phyloP scores from a whole-genome alignment of 2,797 vertebrate species.

The Limosa lapponica region DNA sequence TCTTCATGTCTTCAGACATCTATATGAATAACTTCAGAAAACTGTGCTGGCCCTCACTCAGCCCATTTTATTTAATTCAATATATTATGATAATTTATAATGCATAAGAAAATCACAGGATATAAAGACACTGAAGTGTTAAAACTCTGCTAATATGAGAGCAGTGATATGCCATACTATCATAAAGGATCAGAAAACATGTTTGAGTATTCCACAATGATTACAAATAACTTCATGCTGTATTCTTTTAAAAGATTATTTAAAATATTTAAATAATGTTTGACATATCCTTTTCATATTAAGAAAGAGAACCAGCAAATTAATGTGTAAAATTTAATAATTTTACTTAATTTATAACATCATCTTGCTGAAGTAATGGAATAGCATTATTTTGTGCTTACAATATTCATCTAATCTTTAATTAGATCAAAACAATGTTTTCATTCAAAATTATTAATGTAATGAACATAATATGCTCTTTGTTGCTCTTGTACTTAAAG shows the following conservation, averaged over 20 bases:
- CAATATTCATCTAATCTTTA: background rate
- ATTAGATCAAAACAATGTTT: background rate
- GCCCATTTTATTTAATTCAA: background rate
- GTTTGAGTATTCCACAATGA: background rate
- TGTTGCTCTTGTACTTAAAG: background rate
- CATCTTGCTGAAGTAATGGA: background rate
- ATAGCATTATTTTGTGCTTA: background rate
- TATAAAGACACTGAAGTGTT: background rate
- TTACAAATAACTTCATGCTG: background rate
- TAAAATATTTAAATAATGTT: background rate
- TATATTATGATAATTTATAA: background rate
- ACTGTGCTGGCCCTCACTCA: background rate
- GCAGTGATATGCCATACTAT: background rate
- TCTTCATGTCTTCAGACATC: background rate
- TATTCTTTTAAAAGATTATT: background rate
- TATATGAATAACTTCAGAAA: background rate
- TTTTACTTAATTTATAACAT: background rate
- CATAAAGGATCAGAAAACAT: background rate
- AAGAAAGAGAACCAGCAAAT: background rate
- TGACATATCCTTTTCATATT: background rate
- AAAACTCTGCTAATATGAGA: background rate
- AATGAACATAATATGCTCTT: background rate
- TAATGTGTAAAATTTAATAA: background rate
- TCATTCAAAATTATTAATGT: background rate
- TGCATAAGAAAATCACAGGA: background rate